Conservation (phyloP, 2,797 vertebrate genomes). For the Artibeus jamaicensis region DNA sequence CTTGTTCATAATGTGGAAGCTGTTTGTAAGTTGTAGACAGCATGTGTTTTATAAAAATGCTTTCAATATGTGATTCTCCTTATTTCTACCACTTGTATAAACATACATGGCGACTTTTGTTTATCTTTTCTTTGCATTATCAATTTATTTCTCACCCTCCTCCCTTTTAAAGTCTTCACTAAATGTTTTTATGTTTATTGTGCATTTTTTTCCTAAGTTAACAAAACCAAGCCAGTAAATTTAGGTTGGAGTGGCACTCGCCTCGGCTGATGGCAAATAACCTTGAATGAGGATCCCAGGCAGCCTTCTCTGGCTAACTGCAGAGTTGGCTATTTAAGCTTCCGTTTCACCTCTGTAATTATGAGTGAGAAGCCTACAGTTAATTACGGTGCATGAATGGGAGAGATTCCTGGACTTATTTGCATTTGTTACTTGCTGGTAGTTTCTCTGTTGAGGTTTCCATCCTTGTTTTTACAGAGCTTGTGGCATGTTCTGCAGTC, state of each 20-base stretch:
- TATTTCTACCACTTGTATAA: background rate
- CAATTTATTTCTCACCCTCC: constrained; percentile 26
- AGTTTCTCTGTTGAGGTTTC: constrained; percentile 83
- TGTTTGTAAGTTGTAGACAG: background rate
- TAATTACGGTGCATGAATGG: constrained; percentile 81
- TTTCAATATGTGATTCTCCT: background rate
- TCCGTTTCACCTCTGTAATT: constrained; percentile 71
- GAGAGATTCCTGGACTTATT: constrained; percentile 82
- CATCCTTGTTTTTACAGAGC: constrained; percentile 84
- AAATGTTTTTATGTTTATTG: constrained; percentile 11
- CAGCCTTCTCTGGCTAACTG: constrained; percentile 66
- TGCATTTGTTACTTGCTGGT: constrained; percentile 83
- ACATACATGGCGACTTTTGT: constrained; percentile 23
- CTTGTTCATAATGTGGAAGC: constrained; percentile 7
- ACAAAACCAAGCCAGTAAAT: constrained; percentile 7
- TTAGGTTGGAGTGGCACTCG: constrained; percentile 29
- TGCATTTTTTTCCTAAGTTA: constrained; percentile 8
- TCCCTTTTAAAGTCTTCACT: constrained; percentile 35
- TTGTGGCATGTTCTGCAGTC: constrained; percentile 83
- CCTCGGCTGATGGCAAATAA: constrained; percentile 33
- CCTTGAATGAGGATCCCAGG: constrained; percentile 52
- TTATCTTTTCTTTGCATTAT: constrained; percentile 61
- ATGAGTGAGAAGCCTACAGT: constrained; percentile 69
- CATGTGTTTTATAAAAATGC: constrained; percentile 32
- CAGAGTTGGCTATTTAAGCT: constrained; percentile 63